These are phyloP conservation scores for Drosophila ercepeae DNA, from an alignment of 1,140 invertebrate species.

Conservation along the genomic window DNA sequence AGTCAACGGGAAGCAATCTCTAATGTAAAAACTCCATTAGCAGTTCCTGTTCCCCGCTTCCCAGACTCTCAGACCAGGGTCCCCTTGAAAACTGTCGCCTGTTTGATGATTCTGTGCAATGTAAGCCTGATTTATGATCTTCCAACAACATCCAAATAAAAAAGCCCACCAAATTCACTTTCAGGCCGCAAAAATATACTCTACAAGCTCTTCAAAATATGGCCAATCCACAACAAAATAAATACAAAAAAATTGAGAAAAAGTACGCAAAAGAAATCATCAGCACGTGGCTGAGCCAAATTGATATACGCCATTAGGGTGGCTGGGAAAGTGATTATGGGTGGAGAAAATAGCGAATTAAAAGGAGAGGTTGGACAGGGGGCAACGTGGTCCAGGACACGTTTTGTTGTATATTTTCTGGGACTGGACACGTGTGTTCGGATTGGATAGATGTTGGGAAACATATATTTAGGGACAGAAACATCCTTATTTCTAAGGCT, in stretches of 20 bases:
- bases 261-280: slow-evolving; percentile 47
- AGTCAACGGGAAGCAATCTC: slow-evolving; percentile 56
- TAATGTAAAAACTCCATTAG: slow-evolving; percentile 79
- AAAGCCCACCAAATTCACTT: slow-evolving; percentile 41
- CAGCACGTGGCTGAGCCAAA: slow-evolving; percentile 73
- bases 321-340: slow-evolving; percentile 54
- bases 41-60: slow-evolving; percentile 51
- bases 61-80: neutral
- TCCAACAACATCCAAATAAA: slow-evolving; percentile 1
- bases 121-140: slow-evolving; percentile 83
- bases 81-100: slow-evolving; percentile 63
- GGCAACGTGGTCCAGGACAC: slow-evolving; percentile 14
- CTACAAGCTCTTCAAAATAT: slow-evolving; percentile 62
- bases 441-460: slow-evolving; percentile 7
- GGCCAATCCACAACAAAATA: slow-evolving; percentile 35
- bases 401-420: slow-evolving; percentile 37
- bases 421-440: slow-evolving; percentile 15
- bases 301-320: slow-evolving; percentile 82
- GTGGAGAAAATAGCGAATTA: slow-evolving; percentile 6
- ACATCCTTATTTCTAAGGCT: no score
- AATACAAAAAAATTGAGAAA: slow-evolving; percentile 31
- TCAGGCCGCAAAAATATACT: slow-evolving; percentile 51
- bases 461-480: no score
- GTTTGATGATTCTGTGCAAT: slow-evolving; percentile 81
- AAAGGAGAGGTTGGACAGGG: neutral